Evolutionary conservation across 2,797 vertebrate species (phyloP), one percentile per base, ranked within the genome.

Genomic region (Hyperoplus immaculatus): DNA sequence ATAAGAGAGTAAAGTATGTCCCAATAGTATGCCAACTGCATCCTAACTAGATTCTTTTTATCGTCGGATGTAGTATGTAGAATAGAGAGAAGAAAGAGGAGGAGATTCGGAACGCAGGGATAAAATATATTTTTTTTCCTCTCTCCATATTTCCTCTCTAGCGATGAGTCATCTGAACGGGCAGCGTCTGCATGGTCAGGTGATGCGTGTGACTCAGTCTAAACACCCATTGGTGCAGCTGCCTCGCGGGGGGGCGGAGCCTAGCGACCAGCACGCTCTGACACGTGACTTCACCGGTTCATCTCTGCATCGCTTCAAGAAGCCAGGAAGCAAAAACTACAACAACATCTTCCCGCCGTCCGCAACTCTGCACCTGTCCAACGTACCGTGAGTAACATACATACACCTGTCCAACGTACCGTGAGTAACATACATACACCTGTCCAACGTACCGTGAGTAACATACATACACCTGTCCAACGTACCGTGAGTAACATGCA

Each of bases 381-480:
- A 97, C 90, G 97, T 99, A 80, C 97, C 96, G 97, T 99, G 91
- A 95, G 96, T 95, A 5, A n/a, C n/a, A n/a, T n/a, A n/a, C n/a
- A n/a, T n/a, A n/a, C 97, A 98, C 90, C 96, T 99, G 36, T 97
- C 96, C 83, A 98, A 97, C 90, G 97, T 99, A n/a, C n/a, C n/a
- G n/a, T n/a, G n/a, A n/a, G n/a, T n/a, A n/a, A n/a, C n/a, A n/a
- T n/a, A n/a, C n/a, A n/a, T n/a, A n/a, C 97, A 98, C 90, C 96
- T 99, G 36, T 97, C 96, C 83, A 98, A 97, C 90, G 97, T 99
- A n/a, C n/a, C n/a, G n/a, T n/a, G n/a, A n/a, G n/a, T n/a, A n/a
- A n/a, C n/a, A n/a, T n/a, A n/a, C n/a, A n/a, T n/a, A n/a, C 97
- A 98, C 90, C 96, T 99, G 36, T 97, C 96, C 83, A 98, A 97